A percentile compares a stretch with the other conserved stretches of the same genome.
phyloP scores from a whole-genome alignment of 2,797 vertebrate species.

The Mus spretus region DNA sequence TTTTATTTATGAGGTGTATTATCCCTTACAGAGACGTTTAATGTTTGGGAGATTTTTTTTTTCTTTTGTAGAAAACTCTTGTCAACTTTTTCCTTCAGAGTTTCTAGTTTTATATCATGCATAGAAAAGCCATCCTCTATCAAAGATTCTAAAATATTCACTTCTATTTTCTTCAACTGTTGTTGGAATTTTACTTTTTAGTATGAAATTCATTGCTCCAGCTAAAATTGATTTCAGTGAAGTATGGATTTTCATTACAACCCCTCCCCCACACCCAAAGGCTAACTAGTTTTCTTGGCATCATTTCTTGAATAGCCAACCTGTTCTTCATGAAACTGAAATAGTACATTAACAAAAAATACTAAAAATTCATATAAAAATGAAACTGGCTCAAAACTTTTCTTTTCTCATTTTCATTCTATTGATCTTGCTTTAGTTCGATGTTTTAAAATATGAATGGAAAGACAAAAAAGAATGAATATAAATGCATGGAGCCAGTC shows the following conservation, averaged over 20 bases:
- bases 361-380: slow-evolving; percentile 66
- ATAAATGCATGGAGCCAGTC: neutral
- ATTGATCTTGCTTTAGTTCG: slow-evolving; percentile 33
- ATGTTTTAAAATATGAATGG: slow-evolving; percentile 50
- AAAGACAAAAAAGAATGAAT: slow-evolving; percentile 12
- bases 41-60: neutral
- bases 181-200: slow-evolving; percentile 78
- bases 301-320: slow-evolving; percentile 72
- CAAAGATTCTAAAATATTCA: slow-evolving; percentile 74
- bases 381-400: slow-evolving; percentile 21
- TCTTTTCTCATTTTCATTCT: slow-evolving; percentile 10
- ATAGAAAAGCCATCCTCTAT: slow-evolving; percentile 53
- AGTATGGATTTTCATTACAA: slow-evolving; percentile 79
- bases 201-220: slow-evolving; percentile 74
- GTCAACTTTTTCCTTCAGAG: slow-evolving; percentile 17
- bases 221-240: slow-evolving; percentile 80
- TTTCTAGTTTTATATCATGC: slow-evolving; percentile 37
- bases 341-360: slow-evolving; percentile 71
- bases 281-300: slow-evolving; percentile 78
- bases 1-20: neutral
- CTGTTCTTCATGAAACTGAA: slow-evolving; percentile 75
- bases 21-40: neutral
- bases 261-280: slow-evolving; percentile 39
- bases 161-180: slow-evolving; percentile 76
- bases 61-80: neutral